Evolutionary conservation across 2,888 invertebrate genomes (phyloP), one percentile per base, ranked within the genome.

Genomic region (Melanotus villosus): DNA sequence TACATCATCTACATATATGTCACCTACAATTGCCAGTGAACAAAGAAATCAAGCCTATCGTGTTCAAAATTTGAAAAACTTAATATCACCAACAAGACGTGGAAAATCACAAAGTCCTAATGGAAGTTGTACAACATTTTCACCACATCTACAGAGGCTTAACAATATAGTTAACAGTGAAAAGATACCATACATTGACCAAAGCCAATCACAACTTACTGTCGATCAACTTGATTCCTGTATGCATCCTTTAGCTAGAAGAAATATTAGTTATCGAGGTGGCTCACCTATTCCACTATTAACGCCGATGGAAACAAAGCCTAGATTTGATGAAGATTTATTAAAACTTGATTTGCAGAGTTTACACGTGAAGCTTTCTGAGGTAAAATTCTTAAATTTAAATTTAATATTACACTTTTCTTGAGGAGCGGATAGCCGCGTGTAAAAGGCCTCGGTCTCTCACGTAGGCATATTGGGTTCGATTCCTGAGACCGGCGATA

Each of bases 11-110:
- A 57, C 66, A 1, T 84, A 83, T 64, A 84, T 84, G 84, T 79
- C 78, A 0, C 84, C 84, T 1, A 84, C 84, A 0, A 75, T 83
- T 14, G 75, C 84, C 0, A 84, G 83, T 50, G 80, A 81, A 67
- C 78, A 79, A 47, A 83, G 81, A 73, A 82, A 81, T 68, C 75
- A 80, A 62, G 75, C 78, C 60, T 73, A 76, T 9, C 80, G 79
- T 34, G 78, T 83, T 2, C 72, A 78, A 65, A 68, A 62, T 30
- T 72, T 80, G 0, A 77, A 76, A 14, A 74, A 68, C 36, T 72
- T 81, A 12, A 80, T 83, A 47, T 77, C 80, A 0, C 78, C 81
- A 3, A 78, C 78, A 12, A 77, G 78, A 69, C 76, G 80, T 47
- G 82, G 80, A 3, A 74, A 79, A 43, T 81, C 82, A 5, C 73